Percentiles rank a stretch among this genome's conserved stretches.
phyloP scores from a whole-genome alignment of 2,888 invertebrate genomes.

The Amiota communis region DNA sequence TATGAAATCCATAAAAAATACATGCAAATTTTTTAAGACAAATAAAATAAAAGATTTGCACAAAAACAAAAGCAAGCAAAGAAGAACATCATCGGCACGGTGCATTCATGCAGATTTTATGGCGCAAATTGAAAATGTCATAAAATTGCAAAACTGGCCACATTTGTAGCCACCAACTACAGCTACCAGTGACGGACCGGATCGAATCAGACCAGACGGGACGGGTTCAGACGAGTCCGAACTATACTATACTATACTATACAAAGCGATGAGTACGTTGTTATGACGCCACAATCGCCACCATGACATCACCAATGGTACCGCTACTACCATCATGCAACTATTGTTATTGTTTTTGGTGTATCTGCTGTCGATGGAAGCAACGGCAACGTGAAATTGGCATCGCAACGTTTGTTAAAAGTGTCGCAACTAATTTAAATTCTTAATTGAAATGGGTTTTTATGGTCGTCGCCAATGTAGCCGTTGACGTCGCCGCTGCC shows the following conservation, averaged over 20 bases:
- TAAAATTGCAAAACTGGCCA: slow-evolving; percentile 60
- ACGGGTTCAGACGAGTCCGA: neutral
- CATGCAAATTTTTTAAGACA: slow-evolving; percentile 8
- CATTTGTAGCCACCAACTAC: slow-evolving; percentile 17
- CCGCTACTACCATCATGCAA: slow-evolving; percentile 36
- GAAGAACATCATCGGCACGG: slow-evolving; percentile 22
- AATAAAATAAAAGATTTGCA: slow-evolving; percentile 12
- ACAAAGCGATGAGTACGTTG: neutral
- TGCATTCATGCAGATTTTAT: slow-evolving; percentile 67
- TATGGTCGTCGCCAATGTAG: slow-evolving; percentile 52
- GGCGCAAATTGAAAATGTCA: slow-evolving; percentile 66
- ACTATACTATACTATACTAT: too few species aligned
- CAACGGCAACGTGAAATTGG: slow-evolving; percentile 27
- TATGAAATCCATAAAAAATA: neutral
- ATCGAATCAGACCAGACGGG: neutral
- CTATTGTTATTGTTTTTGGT: slow-evolving; percentile 40
- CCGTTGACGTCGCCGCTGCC: slow-evolving; percentile 30
- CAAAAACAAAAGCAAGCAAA: slow-evolving; percentile 1
- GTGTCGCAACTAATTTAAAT: slow-evolving; percentile 69
- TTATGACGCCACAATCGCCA: neutral
- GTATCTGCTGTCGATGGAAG: slow-evolving; percentile 15
- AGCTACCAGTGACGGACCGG: neutral
- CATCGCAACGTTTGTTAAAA: slow-evolving; percentile 41
- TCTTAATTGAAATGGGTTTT: slow-evolving; percentile 69
- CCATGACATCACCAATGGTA: neutral